Percentiles rank a stretch among this genome's conserved stretches.
phyloP scores from a whole-genome alignment of 2,113 vertebrate genomes.

The Neopipo cinnamomea region DNA sequence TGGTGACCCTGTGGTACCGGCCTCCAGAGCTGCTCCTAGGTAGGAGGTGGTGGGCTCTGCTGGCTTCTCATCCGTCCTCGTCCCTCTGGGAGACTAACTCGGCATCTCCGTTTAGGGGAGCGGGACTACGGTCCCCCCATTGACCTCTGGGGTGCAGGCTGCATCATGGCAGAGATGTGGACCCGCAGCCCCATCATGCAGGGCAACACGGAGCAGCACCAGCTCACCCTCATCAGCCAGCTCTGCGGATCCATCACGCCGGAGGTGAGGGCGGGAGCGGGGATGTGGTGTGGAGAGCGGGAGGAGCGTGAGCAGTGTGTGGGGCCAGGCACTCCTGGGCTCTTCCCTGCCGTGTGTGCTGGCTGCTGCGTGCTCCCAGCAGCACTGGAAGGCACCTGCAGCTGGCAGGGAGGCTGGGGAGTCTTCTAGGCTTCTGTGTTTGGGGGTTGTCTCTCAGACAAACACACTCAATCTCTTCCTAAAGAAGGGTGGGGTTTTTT shows the following conservation, averaged over 20 bases:
- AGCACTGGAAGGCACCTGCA: neutral
- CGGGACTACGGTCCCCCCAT: constrained; percentile 97
- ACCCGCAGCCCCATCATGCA: constrained; percentile 99
- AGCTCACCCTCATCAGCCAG: constrained; percentile 97
- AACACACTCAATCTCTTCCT: neutral
- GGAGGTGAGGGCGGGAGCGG: constrained; percentile 72
- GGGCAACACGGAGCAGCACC: constrained; percentile 97
- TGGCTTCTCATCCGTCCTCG: rapidly evolving
- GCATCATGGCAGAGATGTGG: constrained; percentile 99
- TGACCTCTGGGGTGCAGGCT: constrained; percentile 95
- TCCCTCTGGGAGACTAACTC: neutral
- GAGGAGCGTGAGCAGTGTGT: no score
- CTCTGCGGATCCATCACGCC: constrained; percentile 95
- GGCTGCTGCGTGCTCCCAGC: neutral
- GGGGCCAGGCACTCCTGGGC: rapidly evolving
- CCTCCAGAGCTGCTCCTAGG: constrained; percentile 95
- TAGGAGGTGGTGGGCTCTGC: constrained; percentile 59
- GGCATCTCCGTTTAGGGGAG: constrained; percentile 79
- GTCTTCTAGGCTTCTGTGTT: neutral
- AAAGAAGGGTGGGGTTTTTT: neutral
- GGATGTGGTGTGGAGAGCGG: neutral
- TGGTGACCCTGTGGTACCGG: constrained; percentile 96
- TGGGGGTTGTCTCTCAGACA: neutral
- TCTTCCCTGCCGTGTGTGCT: neutral
- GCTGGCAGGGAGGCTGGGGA: neutral